Base-by-base conservation (phyloP, 2,888 invertebrate genomes). In the Panzeria rudis region DNA sequence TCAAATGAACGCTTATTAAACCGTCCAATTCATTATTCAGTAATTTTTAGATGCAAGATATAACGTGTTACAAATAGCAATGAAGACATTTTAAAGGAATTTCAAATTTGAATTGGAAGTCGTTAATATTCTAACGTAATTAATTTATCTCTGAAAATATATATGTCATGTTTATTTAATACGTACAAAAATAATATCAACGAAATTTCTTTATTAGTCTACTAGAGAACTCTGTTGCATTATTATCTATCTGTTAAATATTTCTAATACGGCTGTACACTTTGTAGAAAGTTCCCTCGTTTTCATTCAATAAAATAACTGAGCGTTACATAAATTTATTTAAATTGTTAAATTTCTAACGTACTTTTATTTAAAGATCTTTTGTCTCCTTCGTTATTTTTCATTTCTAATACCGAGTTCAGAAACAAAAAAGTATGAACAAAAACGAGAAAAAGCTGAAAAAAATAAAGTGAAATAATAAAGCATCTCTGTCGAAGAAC, bases 311-410 rank as follows among this genome's bases (percentile, higher is more conserved):
- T 13, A 17, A 23, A 41, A 25, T 13, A 25, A 35, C 4, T 44
- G 13, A 66, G 38, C 38, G 66, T 54, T 29, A 17, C 52, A 44
- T 13, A 69, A 56, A 71, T 29, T 32, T 23, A 59, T 77, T 77
- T 54, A 66, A 83, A 83, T 59, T 41, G 11, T 77, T 77, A 83
- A 83, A 71, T 76, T 71, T 77, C 47, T 83, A 72, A 76, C 76
- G 82, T 72, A 38, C 44, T 59, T 50, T 76, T 62, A 50, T 62
- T 83, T 83, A 83, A 83, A 79, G 79, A 78, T 83, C 73, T 79
- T 69, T 83, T 83, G 68, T 83, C 54, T 71, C 2, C 75, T 61
- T 8, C 50, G 64, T 64, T 77, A 23, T 71, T 62, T 75, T 80
- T 81, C 61, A 71, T 78, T 78, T 61, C 78, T 78, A 78, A 78